Evolutionary conservation across 2,888 invertebrate species (phyloP).

Genomic region (Acanthosepion lycidas): DNA sequence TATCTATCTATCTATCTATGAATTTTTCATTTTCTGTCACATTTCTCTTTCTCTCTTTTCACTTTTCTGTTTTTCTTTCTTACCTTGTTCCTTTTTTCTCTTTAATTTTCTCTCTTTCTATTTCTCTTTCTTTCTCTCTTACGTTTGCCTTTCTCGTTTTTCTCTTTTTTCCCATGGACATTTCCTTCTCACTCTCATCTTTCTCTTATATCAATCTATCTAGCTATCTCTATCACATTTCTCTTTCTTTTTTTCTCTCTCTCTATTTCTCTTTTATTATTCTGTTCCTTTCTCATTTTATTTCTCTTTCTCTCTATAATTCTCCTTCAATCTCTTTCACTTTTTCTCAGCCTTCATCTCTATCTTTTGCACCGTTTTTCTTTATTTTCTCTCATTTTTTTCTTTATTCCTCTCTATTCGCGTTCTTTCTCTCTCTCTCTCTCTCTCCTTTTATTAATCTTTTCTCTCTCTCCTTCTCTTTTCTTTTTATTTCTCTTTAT

Average conservation of each 20-base stretch:
- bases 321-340: not conserved
- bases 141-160: not conserved
- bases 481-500: not conserved
- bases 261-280: not conserved
- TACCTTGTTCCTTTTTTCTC: not conserved
- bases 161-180: not conserved
- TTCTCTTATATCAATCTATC: not conserved
- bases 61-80: not conserved
- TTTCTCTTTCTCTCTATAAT: not conserved
- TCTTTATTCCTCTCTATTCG: not conserved
- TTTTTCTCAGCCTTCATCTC: too few relatives aligned
- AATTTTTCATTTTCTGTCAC: not conserved
- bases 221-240: not conserved
- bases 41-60: not conserved
- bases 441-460: not conserved
- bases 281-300: not conserved
- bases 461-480: not conserved
- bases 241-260: not conserved
- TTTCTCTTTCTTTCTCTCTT: not conserved
- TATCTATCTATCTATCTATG: not conserved
- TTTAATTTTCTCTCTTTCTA: not conserved
- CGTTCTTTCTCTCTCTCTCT: not conserved
- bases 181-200: not conserved
- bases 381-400: not conserved
- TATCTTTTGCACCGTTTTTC: not conserved